These are phyloP conservation scores for Scortum barcoo DNA, from an alignment of 2,113 vertebrate genomes.

Conservation along the genomic window DNA sequence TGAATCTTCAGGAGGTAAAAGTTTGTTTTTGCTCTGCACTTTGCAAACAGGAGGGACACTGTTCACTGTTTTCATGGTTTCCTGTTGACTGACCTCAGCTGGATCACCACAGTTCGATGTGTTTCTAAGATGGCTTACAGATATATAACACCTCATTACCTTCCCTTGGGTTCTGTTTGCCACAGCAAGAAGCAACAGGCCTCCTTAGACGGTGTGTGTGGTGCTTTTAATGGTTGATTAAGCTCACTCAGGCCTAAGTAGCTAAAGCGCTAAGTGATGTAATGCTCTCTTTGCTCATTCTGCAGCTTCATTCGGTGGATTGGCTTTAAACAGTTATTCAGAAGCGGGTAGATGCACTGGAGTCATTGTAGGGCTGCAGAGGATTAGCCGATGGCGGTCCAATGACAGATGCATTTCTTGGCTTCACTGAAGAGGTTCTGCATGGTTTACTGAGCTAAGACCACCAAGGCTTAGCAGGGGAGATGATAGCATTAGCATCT, in stretches of 20 bases:
- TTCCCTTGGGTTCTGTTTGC: too few species aligned
- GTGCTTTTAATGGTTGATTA: constrained; percentile 7
- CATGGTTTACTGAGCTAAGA: constrained; percentile 31
- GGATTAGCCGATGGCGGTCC: constrained; percentile 26
- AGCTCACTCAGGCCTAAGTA: not conserved
- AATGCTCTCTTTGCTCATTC: not conserved
- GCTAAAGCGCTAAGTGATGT: constrained; percentile 10
- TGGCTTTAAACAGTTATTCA: not conserved
- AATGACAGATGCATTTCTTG: constrained; percentile 20
- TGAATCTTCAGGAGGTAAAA: not conserved
- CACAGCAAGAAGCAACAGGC: not conserved
- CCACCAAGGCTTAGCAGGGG: not conserved
- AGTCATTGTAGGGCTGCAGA: constrained; percentile 6
- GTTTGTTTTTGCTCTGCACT: not conserved
- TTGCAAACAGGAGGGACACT: not conserved
- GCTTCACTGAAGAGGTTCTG: not conserved
- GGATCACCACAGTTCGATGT: not conserved
- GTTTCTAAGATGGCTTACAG: not conserved
- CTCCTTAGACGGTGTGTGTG: not conserved
- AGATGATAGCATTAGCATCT: not conserved
- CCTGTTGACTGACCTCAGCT: not conserved
- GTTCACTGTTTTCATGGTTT: too few species aligned
- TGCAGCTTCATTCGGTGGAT: not conserved
- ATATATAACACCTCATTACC: not conserved
- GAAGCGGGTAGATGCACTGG: not conserved